These are phyloP conservation scores for Archegozetes longisetosus DNA, from an alignment of 1,140 invertebrate genomes.

Conservation along the genomic window DNA sequence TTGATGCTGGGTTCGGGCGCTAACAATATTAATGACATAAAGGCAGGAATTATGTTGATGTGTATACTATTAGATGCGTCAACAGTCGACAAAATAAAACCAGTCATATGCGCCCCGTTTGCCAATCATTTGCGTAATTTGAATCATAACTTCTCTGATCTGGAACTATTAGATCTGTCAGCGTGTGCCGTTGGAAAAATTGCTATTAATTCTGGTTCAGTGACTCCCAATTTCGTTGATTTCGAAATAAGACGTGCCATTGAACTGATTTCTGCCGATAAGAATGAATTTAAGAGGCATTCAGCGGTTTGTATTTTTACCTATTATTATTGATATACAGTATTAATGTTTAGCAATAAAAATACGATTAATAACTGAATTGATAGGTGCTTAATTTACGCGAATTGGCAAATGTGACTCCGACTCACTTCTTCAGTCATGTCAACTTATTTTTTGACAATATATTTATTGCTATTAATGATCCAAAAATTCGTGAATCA, in stretches of 20 bases:
- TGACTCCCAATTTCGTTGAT: slow-evolving; percentile 85
- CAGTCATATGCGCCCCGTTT: slow-evolving; percentile 35
- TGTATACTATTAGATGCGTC: slow-evolving; percentile 10
- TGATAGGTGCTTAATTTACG: slow-evolving; percentile 60
- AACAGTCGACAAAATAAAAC: neutral
- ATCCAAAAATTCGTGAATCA: slow-evolving; percentile 82
- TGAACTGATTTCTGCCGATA: slow-evolving; percentile 75
- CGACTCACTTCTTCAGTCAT: slow-evolving; percentile 96
- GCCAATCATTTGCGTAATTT: slow-evolving; percentile 80
- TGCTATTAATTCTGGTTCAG: slow-evolving; percentile 75
- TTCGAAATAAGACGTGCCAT: slow-evolving; percentile 89
- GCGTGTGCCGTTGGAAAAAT: slow-evolving; percentile 82
- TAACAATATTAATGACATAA: slow-evolving; percentile 1
- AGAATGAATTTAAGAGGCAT: slow-evolving; percentile 67
- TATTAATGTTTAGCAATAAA: too few relatives aligned
- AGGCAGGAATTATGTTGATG: slow-evolving; percentile 10
- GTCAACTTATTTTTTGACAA: slow-evolving; percentile 84
- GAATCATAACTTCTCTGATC: slow-evolving; percentile 52
- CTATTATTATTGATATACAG: too few relatives aligned
- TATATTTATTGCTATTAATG: slow-evolving; percentile 79
- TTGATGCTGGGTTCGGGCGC: slow-evolving; percentile 3
- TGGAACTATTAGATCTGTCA: slow-evolving; percentile 84
- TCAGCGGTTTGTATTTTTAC: slow-evolving; percentile 58
- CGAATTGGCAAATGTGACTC: slow-evolving; percentile 85
- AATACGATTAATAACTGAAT: neutral